phyloP scores from a whole-genome alignment of 2,797 vertebrate genomes.

The Loris lydekkerianus region DNA sequence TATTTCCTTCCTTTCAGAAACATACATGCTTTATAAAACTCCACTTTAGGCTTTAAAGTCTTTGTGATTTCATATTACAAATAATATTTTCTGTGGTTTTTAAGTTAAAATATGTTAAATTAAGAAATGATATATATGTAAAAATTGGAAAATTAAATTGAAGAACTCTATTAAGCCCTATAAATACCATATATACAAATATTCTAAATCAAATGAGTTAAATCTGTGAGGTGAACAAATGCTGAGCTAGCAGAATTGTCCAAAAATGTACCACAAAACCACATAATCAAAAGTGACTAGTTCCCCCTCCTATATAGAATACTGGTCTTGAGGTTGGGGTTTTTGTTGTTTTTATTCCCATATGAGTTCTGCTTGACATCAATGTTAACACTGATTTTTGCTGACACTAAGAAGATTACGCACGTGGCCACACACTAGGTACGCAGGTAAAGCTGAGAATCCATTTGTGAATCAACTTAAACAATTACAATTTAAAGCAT shows the following conservation, averaged over 20 bases:
- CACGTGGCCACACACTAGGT: not conserved
- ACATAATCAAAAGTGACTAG: constrained; percentile 9
- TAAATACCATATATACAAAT: not conserved
- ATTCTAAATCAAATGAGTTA: constrained; percentile 1
- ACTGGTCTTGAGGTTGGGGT: not conserved
- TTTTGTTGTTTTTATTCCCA: constrained; percentile 10
- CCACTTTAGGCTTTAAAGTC: not conserved
- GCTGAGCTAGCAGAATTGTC: not conserved
- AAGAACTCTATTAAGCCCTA: not conserved
- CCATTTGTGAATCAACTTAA: not conserved
- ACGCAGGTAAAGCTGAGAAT: not conserved
- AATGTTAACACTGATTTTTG: not conserved
- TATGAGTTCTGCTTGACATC: not conserved
- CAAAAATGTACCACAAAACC: constrained; percentile 44
- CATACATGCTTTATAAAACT: not conserved
- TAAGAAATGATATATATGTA: not conserved
- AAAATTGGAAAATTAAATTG: constrained; percentile 48
- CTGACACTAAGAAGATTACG: constrained; percentile 15
- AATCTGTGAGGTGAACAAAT: not conserved
- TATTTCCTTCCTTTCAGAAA: not conserved
- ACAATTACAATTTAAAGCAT: not conserved
- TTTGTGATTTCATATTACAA: constrained; percentile 10
- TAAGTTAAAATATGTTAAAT: not conserved
- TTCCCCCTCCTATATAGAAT: constrained; percentile 3
- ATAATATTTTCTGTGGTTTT: not conserved